These are phyloP conservation scores for Acipenser ruthenus DNA, from an alignment of 2,797 vertebrate species.

Conservation along the genomic window DNA sequence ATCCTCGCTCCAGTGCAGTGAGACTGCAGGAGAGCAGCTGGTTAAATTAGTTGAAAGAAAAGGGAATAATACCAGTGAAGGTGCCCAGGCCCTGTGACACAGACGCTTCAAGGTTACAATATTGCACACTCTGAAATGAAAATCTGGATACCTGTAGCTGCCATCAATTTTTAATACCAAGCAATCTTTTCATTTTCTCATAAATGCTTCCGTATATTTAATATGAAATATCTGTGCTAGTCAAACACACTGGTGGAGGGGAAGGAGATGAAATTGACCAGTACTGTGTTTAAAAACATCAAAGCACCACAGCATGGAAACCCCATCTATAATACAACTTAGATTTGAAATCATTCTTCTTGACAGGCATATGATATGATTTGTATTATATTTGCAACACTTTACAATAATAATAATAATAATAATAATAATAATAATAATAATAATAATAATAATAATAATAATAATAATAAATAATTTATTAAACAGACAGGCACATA, in stretches of 20 bases:
- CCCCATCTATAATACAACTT: not conserved
- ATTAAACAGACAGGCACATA: not conserved
- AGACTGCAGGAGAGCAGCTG: not conserved
- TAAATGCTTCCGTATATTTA: slow-evolving; percentile 11
- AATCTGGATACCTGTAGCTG: slow-evolving; percentile 8
- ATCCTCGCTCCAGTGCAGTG: too few species aligned
- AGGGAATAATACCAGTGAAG: not conserved
- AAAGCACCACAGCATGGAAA: not conserved
- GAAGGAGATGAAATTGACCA: not conserved
- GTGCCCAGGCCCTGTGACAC: not conserved
- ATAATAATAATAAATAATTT: not conserved
- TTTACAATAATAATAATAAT: not conserved
- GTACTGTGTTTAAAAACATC: not conserved
- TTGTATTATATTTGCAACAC: not conserved
- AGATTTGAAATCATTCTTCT: not conserved
- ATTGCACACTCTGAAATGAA: slow-evolving; percentile 1
- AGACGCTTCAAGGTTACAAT: not conserved
- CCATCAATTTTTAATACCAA: slow-evolving; percentile 14
- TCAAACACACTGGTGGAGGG: not conserved
- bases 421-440: not conserved
- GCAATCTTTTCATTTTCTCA: slow-evolving; percentile 14
- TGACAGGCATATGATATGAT: not conserved
- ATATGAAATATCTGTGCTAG: slow-evolving; percentile 5
- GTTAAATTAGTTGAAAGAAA: not conserved
- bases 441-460: not conserved